Base-by-base conservation (phyloP, 2,797 vertebrate genomes). In the Eulemur rubriventer region DNA sequence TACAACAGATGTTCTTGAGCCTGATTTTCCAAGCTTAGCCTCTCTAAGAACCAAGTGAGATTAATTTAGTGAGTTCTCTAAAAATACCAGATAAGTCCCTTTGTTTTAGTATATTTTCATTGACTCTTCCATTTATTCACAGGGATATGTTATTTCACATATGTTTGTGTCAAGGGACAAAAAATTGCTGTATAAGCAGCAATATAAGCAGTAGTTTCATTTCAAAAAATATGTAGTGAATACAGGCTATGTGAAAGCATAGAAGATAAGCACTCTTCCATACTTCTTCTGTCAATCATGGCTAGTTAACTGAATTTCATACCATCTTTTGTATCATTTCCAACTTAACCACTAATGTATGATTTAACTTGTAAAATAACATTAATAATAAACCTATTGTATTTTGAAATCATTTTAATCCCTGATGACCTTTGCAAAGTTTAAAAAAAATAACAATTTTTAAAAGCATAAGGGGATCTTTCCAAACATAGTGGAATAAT, bases 1-100 rank as follows among this genome's bases (percentile, higher is more conserved):
- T 28, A 33, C 30, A 67, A 52, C 30, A 85, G 33, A 75, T 91
- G 43, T 92, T 86, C 46, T 81, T 75, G 38, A 81, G 46, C 41
- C 38, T 59, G 57, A 91, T 75, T 86, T 97, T 88, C 55, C 43
- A 70, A 95, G 85, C 55, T 20, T 85, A 90, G 81, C 50, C 33
- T 81, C 26, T 20, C 11, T 67, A 79, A 82, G 35, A 95, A 80
- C 57, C 81, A 79, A 87, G 46, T 65, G 38, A 92, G 80, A 79
- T 78, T 76, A 95, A 95, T 43, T 72, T 59, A 79, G 76, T 24
- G 69, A 86, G 48, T 30, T 93, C 18, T 76, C 63, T 38, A 28
- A 81, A 67, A 79, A 93, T 93, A 89, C 17, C 41, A 83, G 48
- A 5, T 28, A 94, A 69, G 22, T 63, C 73, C 8, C 72, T 46